Base-by-base conservation (phyloP, 2,888 invertebrate genomes). In the Periphyllus acericola region DNA sequence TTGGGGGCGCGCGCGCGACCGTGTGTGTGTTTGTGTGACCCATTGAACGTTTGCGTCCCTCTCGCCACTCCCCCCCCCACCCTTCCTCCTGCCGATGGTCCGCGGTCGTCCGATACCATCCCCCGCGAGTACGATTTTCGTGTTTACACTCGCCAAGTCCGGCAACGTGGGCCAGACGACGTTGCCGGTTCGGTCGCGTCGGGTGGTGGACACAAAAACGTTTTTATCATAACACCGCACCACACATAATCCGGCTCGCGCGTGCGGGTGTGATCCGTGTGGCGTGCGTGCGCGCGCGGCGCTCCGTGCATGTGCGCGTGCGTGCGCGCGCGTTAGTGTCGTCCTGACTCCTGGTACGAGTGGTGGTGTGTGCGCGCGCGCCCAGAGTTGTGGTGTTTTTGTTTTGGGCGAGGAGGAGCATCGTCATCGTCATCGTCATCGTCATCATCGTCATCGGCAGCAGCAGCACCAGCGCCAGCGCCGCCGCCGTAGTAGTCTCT, bases 151-250 rank as follows among this genome's bases (percentile, higher is more conserved):
- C 52, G 68, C 68, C 9, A 68, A 66, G 52, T 68, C 34, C 60
- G 87, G 81, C 87, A 87, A 87, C 81, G 87, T 75, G n/a, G 87
- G 32, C 86, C 14, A 72, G 80, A 36, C 86, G 46, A 8, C 74
- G 81, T 55, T 75, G 74, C 87, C 81, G 60, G 60, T 60, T 75
- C 36, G 55, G 71, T 55, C 40, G 25, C 29, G 74, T 17, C 55
- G 40, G 72, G n/a, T 32, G 71, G 40, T 14, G 46, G 40, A 76
- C 29, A 85, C 75, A 80, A 81, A 87, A 81, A 87, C 87, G 74
- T 81, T 87, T 87, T 87, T 87, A 87, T 87, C 87, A 87, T 66
- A 75, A 40, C 21, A 83, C 60, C 52, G 17, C 52, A 17, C 52
- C 52, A 17, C 52, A 74, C 19, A 74, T 60, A 60, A 83, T 83